These are phyloP conservation scores for Callyntrura guangdongensis DNA, from an alignment of 2,888 invertebrate species.

Conservation along the genomic window DNA sequence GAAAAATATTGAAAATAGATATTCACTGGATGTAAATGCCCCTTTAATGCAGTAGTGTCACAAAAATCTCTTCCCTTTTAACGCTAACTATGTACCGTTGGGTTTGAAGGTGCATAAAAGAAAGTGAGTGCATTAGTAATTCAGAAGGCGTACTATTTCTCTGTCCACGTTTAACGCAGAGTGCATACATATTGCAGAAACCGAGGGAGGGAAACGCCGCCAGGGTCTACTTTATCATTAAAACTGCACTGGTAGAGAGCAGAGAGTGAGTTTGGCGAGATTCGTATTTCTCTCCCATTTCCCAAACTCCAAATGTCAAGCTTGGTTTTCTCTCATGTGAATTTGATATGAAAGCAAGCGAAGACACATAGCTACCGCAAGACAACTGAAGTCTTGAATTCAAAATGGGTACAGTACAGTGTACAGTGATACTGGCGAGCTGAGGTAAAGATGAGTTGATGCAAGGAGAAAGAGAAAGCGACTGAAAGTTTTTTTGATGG, in stretches of 20 bases:
- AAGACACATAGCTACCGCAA: conserved; percentile 26
- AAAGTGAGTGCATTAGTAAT: conserved; percentile 29
- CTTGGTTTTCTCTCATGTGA: conserved; percentile 62
- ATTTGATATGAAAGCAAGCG: conserved; percentile 61
- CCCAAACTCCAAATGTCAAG: conserved; percentile 64
- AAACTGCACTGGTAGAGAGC: conserved; percentile 32
- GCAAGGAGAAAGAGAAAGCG: background rate
- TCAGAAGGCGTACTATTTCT: conserved; percentile 51
- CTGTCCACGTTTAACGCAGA: conserved; percentile 62
- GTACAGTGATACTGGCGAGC: background rate
- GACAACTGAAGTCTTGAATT: conserved; percentile 60
- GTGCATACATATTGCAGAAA: conserved; percentile 46
- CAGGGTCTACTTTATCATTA: conserved; percentile 73
- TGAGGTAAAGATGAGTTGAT: background rate
- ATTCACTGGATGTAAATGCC: background rate
- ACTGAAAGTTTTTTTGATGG: too few species aligned
- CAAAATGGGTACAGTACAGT: background rate
- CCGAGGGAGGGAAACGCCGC: conserved; percentile 23
- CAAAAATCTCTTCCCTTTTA: background rate
- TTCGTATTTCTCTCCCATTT: conserved; percentile 54
- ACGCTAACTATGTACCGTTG: background rate
- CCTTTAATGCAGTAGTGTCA: background rate
- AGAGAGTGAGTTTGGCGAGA: conserved; percentile 46
- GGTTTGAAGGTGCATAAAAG: background rate
- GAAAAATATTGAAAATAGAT: too few species aligned